These are phyloP conservation scores for Ursus arctos DNA, from an alignment of 2,113 vertebrate species.

Conservation along the genomic window DNA sequence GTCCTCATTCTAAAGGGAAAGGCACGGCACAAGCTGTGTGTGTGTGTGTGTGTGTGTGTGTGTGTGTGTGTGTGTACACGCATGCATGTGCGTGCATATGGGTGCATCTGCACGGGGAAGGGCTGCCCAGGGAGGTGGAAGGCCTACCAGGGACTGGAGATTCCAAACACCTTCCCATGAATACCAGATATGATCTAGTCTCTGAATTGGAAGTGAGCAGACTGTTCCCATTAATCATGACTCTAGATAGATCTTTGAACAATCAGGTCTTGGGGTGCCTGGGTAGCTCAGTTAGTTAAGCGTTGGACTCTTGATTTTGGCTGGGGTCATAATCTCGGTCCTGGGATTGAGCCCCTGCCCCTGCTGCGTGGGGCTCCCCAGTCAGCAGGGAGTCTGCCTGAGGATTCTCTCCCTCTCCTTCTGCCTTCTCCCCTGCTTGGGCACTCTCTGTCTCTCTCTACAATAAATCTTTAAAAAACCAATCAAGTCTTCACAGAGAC, in stretches of 20 bases:
- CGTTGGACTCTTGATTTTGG: background rate
- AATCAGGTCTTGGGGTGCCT: background rate
- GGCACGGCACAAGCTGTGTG: background rate
- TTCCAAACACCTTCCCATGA: background rate
- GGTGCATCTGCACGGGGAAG: background rate
- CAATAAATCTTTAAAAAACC: background rate
- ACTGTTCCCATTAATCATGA: background rate
- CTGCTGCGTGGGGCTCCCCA: background rate
- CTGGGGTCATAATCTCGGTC: background rate
- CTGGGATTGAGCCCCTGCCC: background rate
- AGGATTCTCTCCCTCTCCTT: background rate
- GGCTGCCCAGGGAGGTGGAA: background rate
- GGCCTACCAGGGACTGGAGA: background rate
- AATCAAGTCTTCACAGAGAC: background rate
- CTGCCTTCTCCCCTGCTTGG: background rate
- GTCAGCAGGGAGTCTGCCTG: background rate
- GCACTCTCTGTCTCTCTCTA: background rate
- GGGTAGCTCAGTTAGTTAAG: background rate
- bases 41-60: background rate
- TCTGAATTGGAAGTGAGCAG: slow-evolving; percentile 10
- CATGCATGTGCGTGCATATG: no score
- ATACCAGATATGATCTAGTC: background rate
- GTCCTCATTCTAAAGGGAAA: background rate
- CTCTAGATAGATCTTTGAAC: background rate
- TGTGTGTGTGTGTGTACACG: background rate